Evolutionary conservation across 2,888 invertebrate species (phyloP).

Genomic region (Epicampocera succincta): DNA sequence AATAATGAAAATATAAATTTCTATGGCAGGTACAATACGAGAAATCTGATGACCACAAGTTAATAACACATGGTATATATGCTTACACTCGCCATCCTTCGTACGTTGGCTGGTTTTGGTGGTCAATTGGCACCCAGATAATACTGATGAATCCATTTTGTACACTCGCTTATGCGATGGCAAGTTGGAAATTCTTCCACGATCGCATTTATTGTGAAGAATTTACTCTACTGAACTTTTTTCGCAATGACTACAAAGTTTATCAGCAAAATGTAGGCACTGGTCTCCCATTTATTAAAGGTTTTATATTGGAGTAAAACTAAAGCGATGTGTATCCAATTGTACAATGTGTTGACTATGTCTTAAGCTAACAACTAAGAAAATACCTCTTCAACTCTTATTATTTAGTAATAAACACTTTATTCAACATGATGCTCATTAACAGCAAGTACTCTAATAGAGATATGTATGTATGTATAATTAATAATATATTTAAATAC

Average conservation of each 20-base stretch:
- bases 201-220: constrained; percentile 94
- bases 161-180: constrained; percentile 88
- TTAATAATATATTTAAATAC: no score
- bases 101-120: constrained; percentile 99
- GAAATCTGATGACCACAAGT: constrained; percentile 89
- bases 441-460: no score
- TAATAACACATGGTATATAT: constrained; percentile 96
- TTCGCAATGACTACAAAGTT: constrained; percentile 91
- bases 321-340: background rate
- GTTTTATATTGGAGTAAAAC: constrained; percentile 79
- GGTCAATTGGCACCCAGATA: constrained; percentile 99
- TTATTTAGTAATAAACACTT: no score
- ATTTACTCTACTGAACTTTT: constrained; percentile 93
- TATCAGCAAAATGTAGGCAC: constrained; percentile 93
- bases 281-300: constrained; percentile 93
- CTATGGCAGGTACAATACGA: constrained; percentile 87
- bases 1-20: background rate
- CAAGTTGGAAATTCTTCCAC: constrained; percentile 96
- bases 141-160: constrained; percentile 95
- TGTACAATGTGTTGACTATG: background rate
- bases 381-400: background rate
- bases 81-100: constrained; percentile 94
- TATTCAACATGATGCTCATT: no score
- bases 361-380: background rate
- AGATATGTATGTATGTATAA: no score